Evolutionary conservation across 2,888 invertebrate species (phyloP).

Genomic region (Falcaria lacertinaria): DNA sequence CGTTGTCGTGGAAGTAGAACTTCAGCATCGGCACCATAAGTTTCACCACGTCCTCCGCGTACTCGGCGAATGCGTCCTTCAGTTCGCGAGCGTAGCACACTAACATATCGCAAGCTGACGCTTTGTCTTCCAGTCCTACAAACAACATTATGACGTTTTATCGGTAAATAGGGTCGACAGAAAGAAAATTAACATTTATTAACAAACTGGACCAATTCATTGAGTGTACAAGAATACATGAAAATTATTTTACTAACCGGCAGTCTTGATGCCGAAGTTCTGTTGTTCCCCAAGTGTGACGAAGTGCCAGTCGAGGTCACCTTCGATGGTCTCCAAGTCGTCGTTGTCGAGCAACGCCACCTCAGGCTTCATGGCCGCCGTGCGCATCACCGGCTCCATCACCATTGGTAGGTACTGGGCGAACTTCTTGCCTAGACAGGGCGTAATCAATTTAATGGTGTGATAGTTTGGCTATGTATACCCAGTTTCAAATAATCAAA

Average conservation of each 20-base stretch:
- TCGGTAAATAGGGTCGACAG: too few species aligned
- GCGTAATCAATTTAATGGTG: background rate
- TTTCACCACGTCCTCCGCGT: slow-evolving; percentile 85
- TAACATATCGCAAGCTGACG: slow-evolving; percentile 97
- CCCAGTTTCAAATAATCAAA: too few species aligned
- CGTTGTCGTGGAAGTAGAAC: slow-evolving; percentile 96
- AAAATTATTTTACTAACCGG: slow-evolving; percentile 83
- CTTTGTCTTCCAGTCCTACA: slow-evolving; percentile 94
- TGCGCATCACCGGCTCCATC: slow-evolving; percentile 96
- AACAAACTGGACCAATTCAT: too few species aligned
- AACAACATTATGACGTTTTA: background rate
- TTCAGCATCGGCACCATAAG: slow-evolving; percentile 94
- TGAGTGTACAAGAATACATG: too few species aligned
- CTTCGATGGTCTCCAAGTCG: slow-evolving; percentile 89
- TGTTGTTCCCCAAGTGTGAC: slow-evolving; percentile 96
- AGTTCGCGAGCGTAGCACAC: slow-evolving; percentile 96
- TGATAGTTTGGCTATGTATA: background rate
- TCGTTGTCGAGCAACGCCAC: slow-evolving; percentile 93
- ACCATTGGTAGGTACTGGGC: slow-evolving; percentile 95
- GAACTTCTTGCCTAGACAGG: slow-evolving; percentile 84
- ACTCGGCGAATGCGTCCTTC: slow-evolving; percentile 85
- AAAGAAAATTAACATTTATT: too few species aligned
- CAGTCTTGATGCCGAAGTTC: slow-evolving; percentile 96
- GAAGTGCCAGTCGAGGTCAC: slow-evolving; percentile 96
- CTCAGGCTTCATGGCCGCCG: slow-evolving; percentile 96